Percentiles rank a stretch among this genome's conserved stretches.
These are phyloP conservation scores for Himalopsyche kuldschensis DNA, from an alignment of 2,888 invertebrate genomes.

Conservation along the genomic window DNA sequence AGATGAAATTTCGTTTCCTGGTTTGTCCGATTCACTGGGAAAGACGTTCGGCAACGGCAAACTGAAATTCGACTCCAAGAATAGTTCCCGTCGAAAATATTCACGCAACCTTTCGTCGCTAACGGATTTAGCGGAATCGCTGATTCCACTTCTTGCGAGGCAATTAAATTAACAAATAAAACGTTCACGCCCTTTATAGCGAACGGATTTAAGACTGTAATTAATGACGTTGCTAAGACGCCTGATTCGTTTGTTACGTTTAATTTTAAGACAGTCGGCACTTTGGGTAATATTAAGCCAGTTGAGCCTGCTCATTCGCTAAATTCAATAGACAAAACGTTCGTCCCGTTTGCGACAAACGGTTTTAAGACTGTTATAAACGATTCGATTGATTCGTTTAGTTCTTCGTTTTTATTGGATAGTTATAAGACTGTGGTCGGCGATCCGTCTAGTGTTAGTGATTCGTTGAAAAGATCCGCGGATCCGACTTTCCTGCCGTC, in stretches of 20 bases:
- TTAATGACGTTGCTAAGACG: too few species aligned
- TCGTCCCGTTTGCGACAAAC: too few species aligned
- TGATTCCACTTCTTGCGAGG: background rate
- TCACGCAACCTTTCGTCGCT: background rate
- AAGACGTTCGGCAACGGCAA: slow-evolving; percentile 8
- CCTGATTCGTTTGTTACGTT: too few species aligned
- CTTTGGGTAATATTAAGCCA: too few species aligned
- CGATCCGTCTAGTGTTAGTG: background rate
- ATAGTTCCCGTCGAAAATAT: slow-evolving; percentile 23
- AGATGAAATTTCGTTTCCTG: slow-evolving; percentile 18
- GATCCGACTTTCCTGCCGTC: slow-evolving; percentile 3
- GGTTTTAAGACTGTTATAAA: too few species aligned
- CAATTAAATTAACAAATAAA: background rate
- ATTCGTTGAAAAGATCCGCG: background rate
- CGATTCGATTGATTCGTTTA: background rate
- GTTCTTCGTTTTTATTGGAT: background rate
- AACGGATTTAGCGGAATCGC: background rate
- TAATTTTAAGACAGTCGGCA: too few species aligned
- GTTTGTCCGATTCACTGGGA: slow-evolving; percentile 12
- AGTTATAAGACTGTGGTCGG: background rate
- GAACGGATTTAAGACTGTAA: background rate
- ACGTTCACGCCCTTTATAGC: background rate
- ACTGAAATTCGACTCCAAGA: slow-evolving; percentile 22
- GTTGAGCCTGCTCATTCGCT: too few species aligned
- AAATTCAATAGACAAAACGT: too few species aligned